Conservation (phyloP, 1,140 invertebrate genomes). For the Sycobia sp. region DNA sequence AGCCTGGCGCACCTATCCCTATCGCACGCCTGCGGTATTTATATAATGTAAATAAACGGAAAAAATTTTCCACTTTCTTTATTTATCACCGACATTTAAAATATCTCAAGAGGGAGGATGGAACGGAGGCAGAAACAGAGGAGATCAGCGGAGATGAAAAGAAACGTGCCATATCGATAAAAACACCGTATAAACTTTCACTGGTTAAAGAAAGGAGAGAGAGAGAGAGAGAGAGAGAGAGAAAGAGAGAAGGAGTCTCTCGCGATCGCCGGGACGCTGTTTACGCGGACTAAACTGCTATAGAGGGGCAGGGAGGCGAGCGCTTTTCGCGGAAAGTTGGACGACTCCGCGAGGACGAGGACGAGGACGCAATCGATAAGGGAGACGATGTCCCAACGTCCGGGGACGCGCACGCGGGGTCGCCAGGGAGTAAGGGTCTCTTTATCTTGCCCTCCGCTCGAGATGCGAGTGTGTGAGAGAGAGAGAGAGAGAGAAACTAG, state of each 20-base stretch:
- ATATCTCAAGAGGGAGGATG: constrained; percentile 32
- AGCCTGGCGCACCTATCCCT: no score
- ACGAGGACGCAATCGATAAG: constrained; percentile 6
- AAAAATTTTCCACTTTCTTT: not conserved
- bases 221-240: no score
- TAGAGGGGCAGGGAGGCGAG: no score
- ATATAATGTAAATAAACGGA: not conserved
- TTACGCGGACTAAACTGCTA: not conserved
- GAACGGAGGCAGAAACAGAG: constrained; percentile 25
- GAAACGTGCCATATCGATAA: not conserved
- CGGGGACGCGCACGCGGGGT: not conserved
- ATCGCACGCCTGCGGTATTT: no score
- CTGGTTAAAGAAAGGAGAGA: no score
- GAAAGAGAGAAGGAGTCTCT: no score
- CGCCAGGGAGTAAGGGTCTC: not conserved
- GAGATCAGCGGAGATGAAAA: not conserved
- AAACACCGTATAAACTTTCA: constrained; percentile 4
- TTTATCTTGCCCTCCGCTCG: not conserved
- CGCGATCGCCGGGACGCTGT: no score
- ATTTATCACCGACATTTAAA: constrained; percentile 22
- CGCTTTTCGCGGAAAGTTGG: no score
- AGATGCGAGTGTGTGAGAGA: constrained; percentile 1
- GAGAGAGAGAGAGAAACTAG: constrained; percentile 11
- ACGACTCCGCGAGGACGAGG: not conserved
- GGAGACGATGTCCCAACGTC: not conserved